Conservation (phyloP, 2,888 invertebrate genomes). For the Phaedon cochleariae region DNA sequence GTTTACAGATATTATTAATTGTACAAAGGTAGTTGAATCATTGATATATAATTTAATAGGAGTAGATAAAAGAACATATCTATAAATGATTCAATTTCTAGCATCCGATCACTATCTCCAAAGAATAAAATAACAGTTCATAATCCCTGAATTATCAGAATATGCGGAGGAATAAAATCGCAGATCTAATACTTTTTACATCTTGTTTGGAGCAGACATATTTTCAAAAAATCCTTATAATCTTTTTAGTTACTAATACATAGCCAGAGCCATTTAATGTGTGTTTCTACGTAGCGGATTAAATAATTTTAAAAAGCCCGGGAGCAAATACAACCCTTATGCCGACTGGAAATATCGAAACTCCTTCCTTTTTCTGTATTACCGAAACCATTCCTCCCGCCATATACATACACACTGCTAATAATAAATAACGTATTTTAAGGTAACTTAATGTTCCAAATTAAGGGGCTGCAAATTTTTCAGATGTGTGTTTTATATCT, state of each 20-base stretch:
- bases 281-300: slow-evolving; percentile 57
- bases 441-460: slow-evolving; percentile 59
- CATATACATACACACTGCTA: slow-evolving; percentile 20
- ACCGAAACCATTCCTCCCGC: slow-evolving; percentile 24
- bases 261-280: slow-evolving; percentile 53
- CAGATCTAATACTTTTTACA: slow-evolving; percentile 39
- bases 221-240: slow-evolving; percentile 56
- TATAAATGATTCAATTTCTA: too few relatives aligned
- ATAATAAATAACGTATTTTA: slow-evolving; percentile 60
- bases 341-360: slow-evolving; percentile 46
- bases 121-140: too few relatives aligned
- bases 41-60: too few relatives aligned
- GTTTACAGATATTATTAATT: too few relatives aligned
- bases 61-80: too few relatives aligned
- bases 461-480: slow-evolving; percentile 59
- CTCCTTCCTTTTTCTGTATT: slow-evolving; percentile 54
- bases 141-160: background rate
- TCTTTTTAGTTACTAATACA: slow-evolving; percentile 59
- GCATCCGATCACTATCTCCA: too few relatives aligned
- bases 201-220: slow-evolving; percentile 45
- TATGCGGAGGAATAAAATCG: slow-evolving; percentile 19
- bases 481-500: slow-evolving; percentile 49
- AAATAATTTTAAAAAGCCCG: slow-evolving; percentile 55
- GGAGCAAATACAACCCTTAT: slow-evolving; percentile 52
- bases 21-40: too few relatives aligned